Percentiles rank a stretch among this genome's conserved stretches.
Evolutionary conservation across 2,113 vertebrate genomes (phyloP).

Genomic region (Engraulis encrasicolus): DNA sequence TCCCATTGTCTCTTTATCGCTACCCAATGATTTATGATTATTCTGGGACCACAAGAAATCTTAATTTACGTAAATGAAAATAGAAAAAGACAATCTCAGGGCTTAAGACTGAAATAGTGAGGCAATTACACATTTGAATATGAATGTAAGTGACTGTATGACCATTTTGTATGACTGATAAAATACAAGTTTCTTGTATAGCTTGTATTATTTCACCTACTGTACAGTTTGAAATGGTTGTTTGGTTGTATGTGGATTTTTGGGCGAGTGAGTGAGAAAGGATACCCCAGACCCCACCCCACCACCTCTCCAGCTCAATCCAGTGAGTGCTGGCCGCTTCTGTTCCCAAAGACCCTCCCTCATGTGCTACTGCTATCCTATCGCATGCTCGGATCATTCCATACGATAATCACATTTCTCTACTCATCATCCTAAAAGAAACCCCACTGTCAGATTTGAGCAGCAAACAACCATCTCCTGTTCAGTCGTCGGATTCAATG

Average conservation of each 20-base stretch:
- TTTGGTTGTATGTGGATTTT: background rate
- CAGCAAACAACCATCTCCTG: background rate
- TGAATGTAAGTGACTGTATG: background rate
- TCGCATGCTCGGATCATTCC: background rate
- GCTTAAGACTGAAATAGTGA: background rate
- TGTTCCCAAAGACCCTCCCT: background rate
- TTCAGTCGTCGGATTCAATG: too few relatives aligned
- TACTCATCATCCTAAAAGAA: background rate
- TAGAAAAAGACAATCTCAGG: background rate
- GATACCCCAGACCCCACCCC: too few relatives aligned
- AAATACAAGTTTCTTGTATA: background rate
- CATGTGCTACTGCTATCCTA: background rate
- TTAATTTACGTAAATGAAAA: slow-evolving; percentile 5
- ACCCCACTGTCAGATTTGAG: background rate
- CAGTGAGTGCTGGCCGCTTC: background rate
- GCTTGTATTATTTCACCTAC: too few relatives aligned
- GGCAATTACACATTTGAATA: background rate
- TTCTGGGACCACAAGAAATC: background rate
- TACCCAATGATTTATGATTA: background rate
- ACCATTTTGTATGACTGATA: background rate
- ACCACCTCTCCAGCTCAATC: too few relatives aligned
- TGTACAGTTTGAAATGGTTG: background rate
- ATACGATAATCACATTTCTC: slow-evolving; percentile 6
- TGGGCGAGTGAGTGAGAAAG: background rate
- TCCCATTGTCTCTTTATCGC: background rate